Evolutionary conservation across 1,140 invertebrate species (phyloP), one percentile per base, ranked within the genome.

Genomic region (Drosophila subobscura): DNA sequence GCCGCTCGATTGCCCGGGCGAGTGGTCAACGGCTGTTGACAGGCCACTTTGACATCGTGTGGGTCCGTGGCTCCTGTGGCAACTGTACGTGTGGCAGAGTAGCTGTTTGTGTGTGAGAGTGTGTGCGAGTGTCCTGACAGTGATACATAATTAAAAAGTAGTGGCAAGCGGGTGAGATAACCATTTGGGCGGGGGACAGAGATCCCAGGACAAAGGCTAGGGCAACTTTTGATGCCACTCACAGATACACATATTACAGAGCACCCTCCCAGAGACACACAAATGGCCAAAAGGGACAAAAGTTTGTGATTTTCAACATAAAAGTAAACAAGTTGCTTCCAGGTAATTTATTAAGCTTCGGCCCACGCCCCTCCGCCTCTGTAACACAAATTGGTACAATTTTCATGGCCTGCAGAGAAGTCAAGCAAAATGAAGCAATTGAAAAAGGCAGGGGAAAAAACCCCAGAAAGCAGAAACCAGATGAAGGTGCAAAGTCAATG

Each of bases 21-120:
- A 80, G 73, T 86, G 81, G 81, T 86, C 81, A 81, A 74, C 68
- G 81, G 57, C 51, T 86, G 81, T 85, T 85, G 81, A 81, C 81
- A 81, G 81, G 77, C 81, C 68, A 85, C 81, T 85, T 85, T 85
- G 81, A 77, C 81, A 75, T 66, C 40, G 71, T 75, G 59, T 74
- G 70, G 68, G 70, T 55, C 46, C 37, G 10, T 40, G 25, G 22
- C 12, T 60, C 44, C 46, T 79, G 50, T 44, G 50, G 67, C 22
- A 10, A 53, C 49, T 16, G 51, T 20, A 40, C 27, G 7, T 10
- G 20, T 25, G 5, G 40, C 6, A 1, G 6, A 33, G 8, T 50
- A 6, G 46, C 20, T 61, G 52, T 23, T 53, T 20, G 16, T 44
- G 47, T 53, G 61, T 41, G 25, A 59, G 51, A 42, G 52, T 51